Evolutionary conservation across 2,888 invertebrate species (phyloP).

Genomic region (Rotaria magnacalcarata): DNA sequence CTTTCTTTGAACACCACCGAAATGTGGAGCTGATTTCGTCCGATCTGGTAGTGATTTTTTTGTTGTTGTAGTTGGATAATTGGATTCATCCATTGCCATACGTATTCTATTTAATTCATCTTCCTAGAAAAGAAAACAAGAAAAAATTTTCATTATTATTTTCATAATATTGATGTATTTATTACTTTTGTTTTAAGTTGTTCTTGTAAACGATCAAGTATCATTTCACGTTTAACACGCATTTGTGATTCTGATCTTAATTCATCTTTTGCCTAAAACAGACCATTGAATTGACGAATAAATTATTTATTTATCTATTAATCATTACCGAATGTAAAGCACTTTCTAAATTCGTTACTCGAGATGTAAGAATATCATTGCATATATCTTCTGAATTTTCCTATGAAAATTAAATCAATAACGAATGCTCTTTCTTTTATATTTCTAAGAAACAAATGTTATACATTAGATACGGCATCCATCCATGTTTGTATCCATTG

Average conservation of each 20-base stretch:
- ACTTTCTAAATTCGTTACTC: not conserved
- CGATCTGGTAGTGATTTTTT: not conserved
- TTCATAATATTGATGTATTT: not conserved
- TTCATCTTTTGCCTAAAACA: conserved; percentile 31
- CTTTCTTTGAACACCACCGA: not conserved
- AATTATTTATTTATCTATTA: not conserved
- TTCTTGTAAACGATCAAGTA: conserved; percentile 18
- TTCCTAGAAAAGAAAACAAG: not conserved
- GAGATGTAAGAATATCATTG: not conserved
- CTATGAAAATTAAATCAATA: not conserved
- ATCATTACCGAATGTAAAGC: not conserved
- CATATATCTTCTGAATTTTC: not conserved
- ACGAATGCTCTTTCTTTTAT: not conserved
- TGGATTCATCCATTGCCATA: not conserved
- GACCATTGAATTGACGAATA: too few relatives aligned
- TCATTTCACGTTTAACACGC: conserved; percentile 12
- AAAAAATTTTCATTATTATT: too few relatives aligned
- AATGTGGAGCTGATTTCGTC: conserved; percentile 27
- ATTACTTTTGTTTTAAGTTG: conserved; percentile 6
- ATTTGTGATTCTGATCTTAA: conserved; percentile 17
- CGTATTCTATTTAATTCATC: conserved; percentile 20
- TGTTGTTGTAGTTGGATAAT: not conserved
- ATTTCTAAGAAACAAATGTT: too few relatives aligned
- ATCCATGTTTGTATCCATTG: conserved; percentile 30
- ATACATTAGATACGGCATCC: conserved; percentile 10